Percentiles rank a stretch among this genome's conserved stretches.
Conservation (phyloP, 1,140 invertebrate genomes). For the Solenopsis fugax region DNA sequence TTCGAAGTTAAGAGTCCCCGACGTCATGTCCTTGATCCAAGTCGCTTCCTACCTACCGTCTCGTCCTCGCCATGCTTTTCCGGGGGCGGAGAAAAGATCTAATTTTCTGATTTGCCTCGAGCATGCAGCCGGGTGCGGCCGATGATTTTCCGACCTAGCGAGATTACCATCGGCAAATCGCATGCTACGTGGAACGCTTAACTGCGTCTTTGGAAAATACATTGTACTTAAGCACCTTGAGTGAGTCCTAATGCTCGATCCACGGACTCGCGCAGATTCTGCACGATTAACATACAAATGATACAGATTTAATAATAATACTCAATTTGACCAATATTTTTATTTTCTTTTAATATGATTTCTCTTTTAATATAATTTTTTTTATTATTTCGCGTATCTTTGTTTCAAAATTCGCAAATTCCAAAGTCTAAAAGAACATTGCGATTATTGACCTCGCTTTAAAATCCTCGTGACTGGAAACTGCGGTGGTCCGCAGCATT, state of each 20-base stretch:
- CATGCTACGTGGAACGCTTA: neutral
- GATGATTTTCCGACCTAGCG: conserved; percentile 41
- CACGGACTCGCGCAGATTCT: neutral
- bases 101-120: conserved; percentile 66
- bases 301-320: neutral
- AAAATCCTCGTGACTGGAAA: neutral
- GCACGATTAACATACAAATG: neutral
- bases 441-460: neutral
- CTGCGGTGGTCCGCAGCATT: conserved; percentile 51
- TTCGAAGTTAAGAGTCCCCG: conserved; percentile 75
- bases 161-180: conserved; percentile 46
- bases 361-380: neutral
- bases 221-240: neutral
- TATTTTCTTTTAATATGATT: neutral
- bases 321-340: neutral
- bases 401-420: neutral
- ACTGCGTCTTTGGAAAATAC: conserved; percentile 9
- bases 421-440: neutral
- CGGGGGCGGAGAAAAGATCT: conserved; percentile 40
- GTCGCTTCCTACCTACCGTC: conserved; percentile 19
- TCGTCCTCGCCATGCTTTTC: neutral
- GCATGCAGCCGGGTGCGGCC: neutral
- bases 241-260: neutral
- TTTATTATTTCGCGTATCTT: neutral
- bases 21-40: neutral